Conservation (phyloP, 2,888 invertebrate genomes). For the Leptinotarsa peninsularis region DNA sequence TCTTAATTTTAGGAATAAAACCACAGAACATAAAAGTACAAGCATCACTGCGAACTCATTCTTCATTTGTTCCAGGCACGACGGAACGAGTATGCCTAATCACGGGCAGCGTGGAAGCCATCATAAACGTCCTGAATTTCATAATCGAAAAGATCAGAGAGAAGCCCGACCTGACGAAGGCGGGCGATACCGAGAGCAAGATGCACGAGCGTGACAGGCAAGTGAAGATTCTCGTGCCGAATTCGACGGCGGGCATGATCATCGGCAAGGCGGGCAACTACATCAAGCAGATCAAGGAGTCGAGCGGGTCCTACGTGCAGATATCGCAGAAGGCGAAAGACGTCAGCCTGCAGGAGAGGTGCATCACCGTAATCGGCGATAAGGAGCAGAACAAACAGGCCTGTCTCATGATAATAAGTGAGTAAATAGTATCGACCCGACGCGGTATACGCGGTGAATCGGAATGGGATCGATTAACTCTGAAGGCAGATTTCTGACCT, state of each 20-base stretch:
- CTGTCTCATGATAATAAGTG: slow-evolving; percentile 86
- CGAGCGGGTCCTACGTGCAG: slow-evolving; percentile 94
- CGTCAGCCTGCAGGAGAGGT: slow-evolving; percentile 90
- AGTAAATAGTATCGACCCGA: slow-evolving; percentile 7
- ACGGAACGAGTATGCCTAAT: slow-evolving; percentile 94
- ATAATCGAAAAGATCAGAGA: slow-evolving; percentile 96
- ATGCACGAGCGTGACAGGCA: slow-evolving; percentile 92
- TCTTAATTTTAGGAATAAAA: too few relatives aligned
- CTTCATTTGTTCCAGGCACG: slow-evolving; percentile 75
- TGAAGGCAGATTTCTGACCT: too few relatives aligned
- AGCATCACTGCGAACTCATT: not conserved
- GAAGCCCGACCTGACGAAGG: slow-evolving; percentile 90
- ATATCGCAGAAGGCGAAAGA: slow-evolving; percentile 97
- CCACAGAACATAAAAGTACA: too few relatives aligned
- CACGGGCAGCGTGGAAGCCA: slow-evolving; percentile 90
- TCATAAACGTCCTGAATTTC: slow-evolving; percentile 91
- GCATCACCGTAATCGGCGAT: slow-evolving; percentile 95
- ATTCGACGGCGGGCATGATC: slow-evolving; percentile 97
- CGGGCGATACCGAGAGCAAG: slow-evolving; percentile 76
- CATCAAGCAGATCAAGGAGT: slow-evolving; percentile 95
- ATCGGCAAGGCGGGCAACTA: slow-evolving; percentile 95
- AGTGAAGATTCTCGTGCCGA: slow-evolving; percentile 96
- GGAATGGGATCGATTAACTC: too few relatives aligned
- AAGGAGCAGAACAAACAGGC: slow-evolving; percentile 92
- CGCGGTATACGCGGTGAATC: too few relatives aligned